These are phyloP conservation scores for Drosophila quadrilineata DNA, from an alignment of 1,140 invertebrate species.

Conservation along the genomic window DNA sequence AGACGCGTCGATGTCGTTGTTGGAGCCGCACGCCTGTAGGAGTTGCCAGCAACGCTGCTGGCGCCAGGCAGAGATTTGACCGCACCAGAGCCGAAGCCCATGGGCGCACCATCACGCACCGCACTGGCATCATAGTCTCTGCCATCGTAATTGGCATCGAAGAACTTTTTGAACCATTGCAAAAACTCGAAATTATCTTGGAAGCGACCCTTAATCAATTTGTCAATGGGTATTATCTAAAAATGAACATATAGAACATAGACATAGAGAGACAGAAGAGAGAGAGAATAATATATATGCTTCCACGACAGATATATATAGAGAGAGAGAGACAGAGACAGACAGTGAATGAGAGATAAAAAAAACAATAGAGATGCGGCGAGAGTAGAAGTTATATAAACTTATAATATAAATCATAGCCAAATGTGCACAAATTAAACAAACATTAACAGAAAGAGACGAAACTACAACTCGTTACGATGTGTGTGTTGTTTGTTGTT, in stretches of 20 bases:
- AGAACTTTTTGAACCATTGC: conserved; percentile 99
- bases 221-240: conserved; percentile 94
- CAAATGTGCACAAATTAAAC: conserved; percentile 26
- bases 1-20: conserved; percentile 82
- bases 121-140: conserved; percentile 94
- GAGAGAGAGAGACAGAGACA: too few relatives aligned
- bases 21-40: conserved; percentile 52
- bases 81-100: conserved; percentile 86
- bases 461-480: conserved; percentile 20
- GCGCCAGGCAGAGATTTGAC: conserved; percentile 81
- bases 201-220: conserved; percentile 95
- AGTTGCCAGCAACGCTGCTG: conserved; percentile 80
- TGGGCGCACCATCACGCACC: conserved; percentile 90
- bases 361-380: conserved; percentile 23
- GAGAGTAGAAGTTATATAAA: conserved; percentile 1
- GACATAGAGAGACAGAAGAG: too few relatives aligned
- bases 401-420: conserved; percentile 3
- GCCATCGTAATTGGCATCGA: conserved; percentile 98
- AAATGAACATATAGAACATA: conserved; percentile 82
- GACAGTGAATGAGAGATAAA: conserved; percentile 28
- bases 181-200: conserved; percentile 99
- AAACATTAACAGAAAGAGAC: conserved; percentile 13
- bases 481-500: conserved; percentile 15
- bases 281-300: conserved; percentile 56
- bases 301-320: too few relatives aligned